Conservation (phyloP, 2,888 invertebrate genomes). For the Allolobophora icterica region DNA sequence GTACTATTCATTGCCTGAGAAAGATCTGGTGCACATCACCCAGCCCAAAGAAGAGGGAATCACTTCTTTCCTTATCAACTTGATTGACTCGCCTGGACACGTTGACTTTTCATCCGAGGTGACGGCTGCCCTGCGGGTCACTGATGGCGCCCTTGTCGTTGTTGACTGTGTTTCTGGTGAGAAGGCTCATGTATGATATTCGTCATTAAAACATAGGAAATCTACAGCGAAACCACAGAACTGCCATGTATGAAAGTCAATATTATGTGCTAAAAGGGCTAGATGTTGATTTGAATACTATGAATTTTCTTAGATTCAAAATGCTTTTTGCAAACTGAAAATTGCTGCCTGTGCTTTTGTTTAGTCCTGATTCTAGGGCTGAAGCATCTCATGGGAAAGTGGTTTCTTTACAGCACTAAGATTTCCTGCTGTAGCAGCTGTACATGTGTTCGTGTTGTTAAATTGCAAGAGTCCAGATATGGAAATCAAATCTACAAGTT, state of each 20-base stretch:
- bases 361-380: neutral
- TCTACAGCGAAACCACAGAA: neutral
- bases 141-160: conserved; percentile 98
- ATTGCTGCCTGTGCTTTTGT: neutral
- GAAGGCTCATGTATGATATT: conserved; percentile 54
- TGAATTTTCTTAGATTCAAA: neutral
- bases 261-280: neutral
- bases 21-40: conserved; percentile 93
- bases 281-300: neutral
- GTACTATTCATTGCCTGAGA: conserved; percentile 95
- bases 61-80: conserved; percentile 97
- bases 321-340: neutral
- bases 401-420: no score
- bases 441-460: no score
- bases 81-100: conserved; percentile 99
- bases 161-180: conserved; percentile 98
- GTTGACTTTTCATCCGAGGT: conserved; percentile 99
- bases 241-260: neutral
- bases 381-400: no score
- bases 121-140: conserved; percentile 98
- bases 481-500: no score
- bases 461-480: no score
- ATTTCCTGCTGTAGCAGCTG: no score
- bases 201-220: no score
- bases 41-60: conserved; percentile 71